phyloP scores from a whole-genome alignment of 2,113 vertebrate genomes.

The Furnarius figulus region DNA sequence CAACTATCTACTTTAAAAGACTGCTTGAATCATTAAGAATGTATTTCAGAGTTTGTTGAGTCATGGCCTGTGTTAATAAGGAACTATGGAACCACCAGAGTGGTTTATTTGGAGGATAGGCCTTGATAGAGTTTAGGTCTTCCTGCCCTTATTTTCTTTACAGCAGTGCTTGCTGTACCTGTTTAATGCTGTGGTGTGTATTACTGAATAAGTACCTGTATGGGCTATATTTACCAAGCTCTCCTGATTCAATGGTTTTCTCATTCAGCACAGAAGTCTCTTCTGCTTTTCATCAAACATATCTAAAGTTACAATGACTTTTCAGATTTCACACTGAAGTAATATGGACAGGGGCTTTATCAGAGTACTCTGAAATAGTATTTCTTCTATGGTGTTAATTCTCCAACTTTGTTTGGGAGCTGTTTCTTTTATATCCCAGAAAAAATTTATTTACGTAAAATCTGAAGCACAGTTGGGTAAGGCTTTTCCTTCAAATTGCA shows the following conservation, averaged over 20 bases:
- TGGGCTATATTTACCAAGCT: background rate
- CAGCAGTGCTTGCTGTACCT: background rate
- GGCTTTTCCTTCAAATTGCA: constrained; percentile 50
- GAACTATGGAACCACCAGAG: background rate
- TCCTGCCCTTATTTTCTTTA: background rate
- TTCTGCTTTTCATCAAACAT: background rate
- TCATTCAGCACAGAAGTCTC: background rate
- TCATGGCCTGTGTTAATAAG: background rate
- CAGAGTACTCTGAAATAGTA: background rate
- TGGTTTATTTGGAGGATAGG: background rate
- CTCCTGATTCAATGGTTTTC: background rate
- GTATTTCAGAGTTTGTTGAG: background rate
- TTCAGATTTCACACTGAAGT: background rate
- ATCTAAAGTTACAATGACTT: background rate
- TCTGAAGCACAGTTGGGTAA: constrained; percentile 15
- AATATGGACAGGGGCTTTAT: background rate
- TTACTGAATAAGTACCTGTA: background rate
- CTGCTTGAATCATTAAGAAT: background rate
- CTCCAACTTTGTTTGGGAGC: background rate
- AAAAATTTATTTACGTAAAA: constrained; percentile 55
- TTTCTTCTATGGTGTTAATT: background rate
- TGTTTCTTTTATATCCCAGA: background rate
- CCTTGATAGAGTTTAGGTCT: background rate
- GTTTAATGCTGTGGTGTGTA: background rate
- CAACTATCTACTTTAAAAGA: background rate